A percentile compares a stretch with the other conserved stretches of the same genome.
These are phyloP conservation scores for Campoplex capitator DNA, from an alignment of 2,888 invertebrate genomes.

Conservation along the genomic window DNA sequence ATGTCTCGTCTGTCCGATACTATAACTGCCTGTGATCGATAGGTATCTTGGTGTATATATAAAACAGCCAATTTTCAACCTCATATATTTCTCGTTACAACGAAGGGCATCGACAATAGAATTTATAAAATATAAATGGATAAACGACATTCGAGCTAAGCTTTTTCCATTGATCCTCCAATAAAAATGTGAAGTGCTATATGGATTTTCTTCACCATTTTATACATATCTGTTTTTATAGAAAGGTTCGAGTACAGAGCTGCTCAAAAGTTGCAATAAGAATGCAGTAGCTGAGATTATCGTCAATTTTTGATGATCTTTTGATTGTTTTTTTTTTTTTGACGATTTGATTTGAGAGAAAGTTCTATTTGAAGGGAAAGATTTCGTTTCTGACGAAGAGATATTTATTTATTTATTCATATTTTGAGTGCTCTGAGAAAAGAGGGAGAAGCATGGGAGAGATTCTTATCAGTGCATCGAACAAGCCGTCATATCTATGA, in stretches of 20 bases:
- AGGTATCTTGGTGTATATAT: constrained; percentile 35
- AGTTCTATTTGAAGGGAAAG: background rate
- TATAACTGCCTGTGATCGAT: constrained; percentile 61
- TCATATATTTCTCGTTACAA: constrained; percentile 10
- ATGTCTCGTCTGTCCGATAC: constrained; percentile 45
- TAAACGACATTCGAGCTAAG: constrained; percentile 48
- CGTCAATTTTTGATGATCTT: background rate
- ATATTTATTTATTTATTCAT: background rate
- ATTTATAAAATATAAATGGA: constrained; percentile 56
- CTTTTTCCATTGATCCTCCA: constrained; percentile 45
- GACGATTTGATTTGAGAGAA: too few species aligned
- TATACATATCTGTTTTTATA: background rate
- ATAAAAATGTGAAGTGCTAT: constrained; percentile 14
- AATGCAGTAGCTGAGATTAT: background rate
- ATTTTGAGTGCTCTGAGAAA: background rate
- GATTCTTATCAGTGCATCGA: background rate
- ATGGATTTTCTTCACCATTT: background rate
- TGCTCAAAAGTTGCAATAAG: background rate
- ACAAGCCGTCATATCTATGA: background rate
- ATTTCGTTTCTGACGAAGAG: background rate
- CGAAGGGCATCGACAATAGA: constrained; percentile 47
- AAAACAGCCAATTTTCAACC: constrained; percentile 10
- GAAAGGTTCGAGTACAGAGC: background rate
- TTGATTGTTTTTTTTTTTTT: too few species aligned
- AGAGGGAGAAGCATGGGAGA: background rate